A percentile compares a stretch with the other conserved stretches of the same genome.
These are phyloP conservation scores for Oxytorus armatus DNA, from an alignment of 2,888 invertebrate species.

Conservation along the genomic window DNA sequence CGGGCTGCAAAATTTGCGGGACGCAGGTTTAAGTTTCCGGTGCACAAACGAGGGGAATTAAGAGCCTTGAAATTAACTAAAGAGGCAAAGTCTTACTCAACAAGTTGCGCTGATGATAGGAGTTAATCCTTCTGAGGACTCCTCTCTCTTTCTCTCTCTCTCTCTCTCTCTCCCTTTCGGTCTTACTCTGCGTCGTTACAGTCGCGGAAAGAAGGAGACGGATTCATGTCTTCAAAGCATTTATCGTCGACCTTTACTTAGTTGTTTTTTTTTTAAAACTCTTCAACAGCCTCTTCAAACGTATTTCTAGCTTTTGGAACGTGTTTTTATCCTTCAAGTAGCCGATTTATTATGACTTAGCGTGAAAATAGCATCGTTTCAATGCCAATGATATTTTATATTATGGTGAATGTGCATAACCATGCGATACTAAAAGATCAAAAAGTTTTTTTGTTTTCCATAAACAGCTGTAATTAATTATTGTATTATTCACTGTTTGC, in stretches of 20 bases:
- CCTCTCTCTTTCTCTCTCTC: neutral
- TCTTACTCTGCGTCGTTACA: no score
- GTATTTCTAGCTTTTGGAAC: neutral
- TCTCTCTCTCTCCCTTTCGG: neutral
- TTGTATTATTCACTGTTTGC: no score
- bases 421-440: neutral
- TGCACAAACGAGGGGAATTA: constrained; percentile 10
- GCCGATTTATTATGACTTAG: neutral
- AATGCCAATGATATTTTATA: neutral
- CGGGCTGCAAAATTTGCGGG: neutral
- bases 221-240: neutral
- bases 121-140: neutral
- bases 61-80: constrained; percentile 15
- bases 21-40: neutral
- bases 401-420: neutral
- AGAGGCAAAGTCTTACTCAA: constrained; percentile 32
- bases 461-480: no score
- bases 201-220: neutral
- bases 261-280: neutral
- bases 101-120: constrained; percentile 34
- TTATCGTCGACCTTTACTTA: neutral
- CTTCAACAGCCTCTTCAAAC: neutral
- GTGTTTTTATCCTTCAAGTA: neutral
- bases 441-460: constrained; percentile 7
- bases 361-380: neutral